Conservation (phyloP, 2,113 vertebrate species). For the Eudorcas thomsonii region DNA sequence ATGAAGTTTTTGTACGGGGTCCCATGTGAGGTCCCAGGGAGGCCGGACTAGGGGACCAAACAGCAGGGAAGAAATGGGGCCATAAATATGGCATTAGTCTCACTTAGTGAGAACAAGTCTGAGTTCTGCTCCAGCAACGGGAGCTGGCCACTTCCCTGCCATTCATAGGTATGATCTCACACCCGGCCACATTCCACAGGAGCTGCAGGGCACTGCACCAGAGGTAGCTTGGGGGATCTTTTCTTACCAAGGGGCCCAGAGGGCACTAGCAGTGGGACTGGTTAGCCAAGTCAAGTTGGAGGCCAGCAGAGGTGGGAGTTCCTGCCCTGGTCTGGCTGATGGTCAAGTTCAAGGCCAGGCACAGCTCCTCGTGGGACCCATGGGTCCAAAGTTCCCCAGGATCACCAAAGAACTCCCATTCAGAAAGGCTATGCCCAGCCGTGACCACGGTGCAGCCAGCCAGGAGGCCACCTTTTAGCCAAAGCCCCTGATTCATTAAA, state of each 20-base stretch:
- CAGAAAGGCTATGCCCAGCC: not conserved
- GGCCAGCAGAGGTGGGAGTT: fast-evolving
- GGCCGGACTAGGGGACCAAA: not conserved
- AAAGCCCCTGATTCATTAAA: slow-evolving; percentile 72
- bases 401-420: not conserved
- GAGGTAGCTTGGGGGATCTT: not conserved
- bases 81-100: not conserved
- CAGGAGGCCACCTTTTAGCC: slow-evolving; percentile 54
- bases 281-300: not conserved
- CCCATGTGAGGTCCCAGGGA: not conserved
- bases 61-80: not conserved
- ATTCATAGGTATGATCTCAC: slow-evolving; percentile 34
- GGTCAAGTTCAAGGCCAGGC: not conserved
- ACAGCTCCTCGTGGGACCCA: fast-evolving
- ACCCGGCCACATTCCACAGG: not conserved
- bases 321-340: not conserved
- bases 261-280: not conserved
- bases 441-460: slow-evolving; percentile 53
- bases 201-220: not conserved
- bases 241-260: not conserved
- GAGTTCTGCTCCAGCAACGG: not conserved
- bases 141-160: not conserved
- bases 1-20: not conserved
- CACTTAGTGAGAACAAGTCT: not conserved
- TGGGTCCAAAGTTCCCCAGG: not conserved